Base-by-base conservation (phyloP, 92 coral and sea anemone genomes). In the Diadumene lineata region DNA sequence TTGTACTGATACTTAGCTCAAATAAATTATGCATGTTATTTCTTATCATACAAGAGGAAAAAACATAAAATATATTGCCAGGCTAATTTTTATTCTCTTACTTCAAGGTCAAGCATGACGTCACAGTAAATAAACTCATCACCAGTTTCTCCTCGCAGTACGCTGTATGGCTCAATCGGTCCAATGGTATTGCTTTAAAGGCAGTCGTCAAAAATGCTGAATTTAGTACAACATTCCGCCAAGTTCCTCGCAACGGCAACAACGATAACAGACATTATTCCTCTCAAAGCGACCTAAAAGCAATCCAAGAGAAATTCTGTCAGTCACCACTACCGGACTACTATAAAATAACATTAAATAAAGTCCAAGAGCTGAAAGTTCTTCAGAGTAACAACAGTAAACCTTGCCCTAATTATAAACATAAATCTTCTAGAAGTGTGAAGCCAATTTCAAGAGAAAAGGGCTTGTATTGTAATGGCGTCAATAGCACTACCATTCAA, bases 371-470 rank as follows among this genome's bases (percentile, higher is more conserved):
- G 17, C 61, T 90, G 31, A 79, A 73, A 23, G 78, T 82, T 61
- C 46, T 68, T 11, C 86, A 82, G 28, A 83, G 77, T 2, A 56
- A 74, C 63, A 66, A 64, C 0, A 31, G 55, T 25, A 55, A 34
- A 10, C 55, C 80, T 1, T 90, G 96, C 30, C 96, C 96, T 0
- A 83, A 76, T 23, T 90, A 90, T n/a, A n/a, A n/a, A n/a, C n/a
- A n/a, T n/a, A n/a, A n/a, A n/a, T n/a, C n/a, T n/a, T n/a, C 48
- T 28, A 31, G 27, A 0, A 28, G 61, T 53, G 30, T 24, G 7
- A 50, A 66, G 63, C 81, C 74, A 8, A n/a, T n/a, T n/a, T n/a
- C n/a, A n/a, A 57, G 17, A n/a, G 84, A 79, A 4, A 32, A 60
- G 55, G 72, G 26, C n/a, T 85, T 90, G 44, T 79, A 66, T 17